Evolutionary conservation across 1,140 invertebrate species (phyloP), one percentile per base, ranked within the genome.

Genomic region (Mycetomoellerius zeteki): DNA sequence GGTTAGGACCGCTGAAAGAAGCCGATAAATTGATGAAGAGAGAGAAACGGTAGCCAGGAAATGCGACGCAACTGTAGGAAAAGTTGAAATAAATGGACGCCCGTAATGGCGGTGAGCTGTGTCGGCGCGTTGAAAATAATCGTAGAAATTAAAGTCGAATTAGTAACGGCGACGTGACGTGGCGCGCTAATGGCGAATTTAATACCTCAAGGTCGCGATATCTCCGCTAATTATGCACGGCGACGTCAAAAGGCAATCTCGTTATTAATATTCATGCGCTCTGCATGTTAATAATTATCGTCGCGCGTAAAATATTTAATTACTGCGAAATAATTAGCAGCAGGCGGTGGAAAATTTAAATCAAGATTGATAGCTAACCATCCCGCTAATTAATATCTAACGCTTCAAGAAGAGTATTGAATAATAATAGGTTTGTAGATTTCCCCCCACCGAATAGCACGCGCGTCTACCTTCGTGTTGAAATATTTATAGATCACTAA

Each of bases 141-240:
- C 86, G 80, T 81, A 43, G 86, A 77, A 90, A 87, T 90, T 87
- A 87, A 77, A 86, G 54, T 88, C 71, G 76, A 90, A 90, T 90
- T 90, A 90, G 78, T 90, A 90, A 88, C 71, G 37, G n/a, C 81
- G 62, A 90, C 75, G 56, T 50, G 50, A 56, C 60, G 54, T 56
- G 65, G 58, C 3, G 62, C 78, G 77, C 78, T 85, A 85, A 87
- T 90, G 64, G 64, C 47, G 52, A 27, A 58, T 90, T 78, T 81
- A 80, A 58, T 64, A 69, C 33, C 37, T 67, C 75, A 86, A 50
- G 62, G 56, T 84, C 65, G 69, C n/a, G 69, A 84, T 84, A 75
- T 37, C 24, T 62, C 12, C 43, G 54, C 37, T 71, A 60, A 71
- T 81, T 81, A 71, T 71, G 54, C 52, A 60, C 33, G 12, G 54